These are phyloP conservation scores for Acrossocheilus wenchowensis DNA, from an alignment of 2,797 vertebrate genomes.

Conservation along the genomic window DNA sequence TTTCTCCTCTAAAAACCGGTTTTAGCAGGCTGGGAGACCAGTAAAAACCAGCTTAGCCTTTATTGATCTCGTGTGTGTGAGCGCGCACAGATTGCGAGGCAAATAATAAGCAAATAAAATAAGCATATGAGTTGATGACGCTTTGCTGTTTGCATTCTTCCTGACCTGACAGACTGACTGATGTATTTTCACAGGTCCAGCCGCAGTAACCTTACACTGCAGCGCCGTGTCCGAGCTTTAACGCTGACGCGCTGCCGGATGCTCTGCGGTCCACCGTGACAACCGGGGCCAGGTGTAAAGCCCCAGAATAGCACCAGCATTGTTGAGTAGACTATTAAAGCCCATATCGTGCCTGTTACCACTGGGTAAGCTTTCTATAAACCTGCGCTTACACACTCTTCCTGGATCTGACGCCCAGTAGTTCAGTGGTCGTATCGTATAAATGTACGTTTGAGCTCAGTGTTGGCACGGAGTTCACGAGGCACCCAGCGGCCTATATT, in stretches of 20 bases:
- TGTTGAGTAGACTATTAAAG: constrained; percentile 43
- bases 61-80: neutral
- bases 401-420: constrained; percentile 64
- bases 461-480: neutral
- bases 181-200: neutral
- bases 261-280: constrained; percentile 56
- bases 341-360: constrained; percentile 31
- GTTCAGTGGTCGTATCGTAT: constrained; percentile 9
- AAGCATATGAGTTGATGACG: constrained; percentile 3
- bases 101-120: neutral
- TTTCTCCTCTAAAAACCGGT: neutral
- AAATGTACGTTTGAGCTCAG: neutral
- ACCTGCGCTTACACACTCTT: constrained; percentile 51
- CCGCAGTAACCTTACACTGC: neutral
- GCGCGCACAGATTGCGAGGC: neutral
- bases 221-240: constrained; percentile 22
- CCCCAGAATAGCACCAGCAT: constrained; percentile 70
- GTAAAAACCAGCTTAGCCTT: neutral
- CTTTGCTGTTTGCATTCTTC: constrained; percentile 31
- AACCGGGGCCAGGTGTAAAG: constrained; percentile 67
- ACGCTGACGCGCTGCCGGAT: constrained; percentile 15
- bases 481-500: neutral
- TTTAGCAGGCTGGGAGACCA: neutral
- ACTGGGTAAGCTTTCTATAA: constrained; percentile 38
- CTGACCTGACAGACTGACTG: neutral